phyloP scores from a whole-genome alignment of 2,888 invertebrate species.

The Syrphus vitripennis region DNA sequence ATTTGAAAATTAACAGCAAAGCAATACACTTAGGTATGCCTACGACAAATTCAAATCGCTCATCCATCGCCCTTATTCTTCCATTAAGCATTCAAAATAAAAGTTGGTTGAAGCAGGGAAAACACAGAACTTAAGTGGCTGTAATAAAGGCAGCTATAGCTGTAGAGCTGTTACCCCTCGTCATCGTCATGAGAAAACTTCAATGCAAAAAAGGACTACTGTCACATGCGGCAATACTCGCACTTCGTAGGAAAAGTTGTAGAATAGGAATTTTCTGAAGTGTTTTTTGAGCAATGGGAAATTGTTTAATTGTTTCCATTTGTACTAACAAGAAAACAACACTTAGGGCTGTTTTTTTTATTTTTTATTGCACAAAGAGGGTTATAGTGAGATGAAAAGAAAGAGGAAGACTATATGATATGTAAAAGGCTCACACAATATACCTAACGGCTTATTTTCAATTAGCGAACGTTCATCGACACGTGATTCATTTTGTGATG shows the following conservation, averaged over 20 bases:
- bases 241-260: no score
- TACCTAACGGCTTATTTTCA: slow-evolving; percentile 71
- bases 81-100: slow-evolving; percentile 64
- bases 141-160: slow-evolving; percentile 51
- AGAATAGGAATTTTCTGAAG: slow-evolving; percentile 36
- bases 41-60: slow-evolving; percentile 61
- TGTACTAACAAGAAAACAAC: slow-evolving; percentile 72
- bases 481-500: slow-evolving; percentile 75
- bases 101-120: slow-evolving; percentile 24
- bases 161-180: slow-evolving; percentile 20
- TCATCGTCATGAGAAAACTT: slow-evolving; percentile 32
- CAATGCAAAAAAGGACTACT: slow-evolving; percentile 27
- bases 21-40: slow-evolving; percentile 47
- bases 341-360: slow-evolving; percentile 53
- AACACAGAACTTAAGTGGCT: slow-evolving; percentile 51
- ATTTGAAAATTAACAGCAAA: slow-evolving; percentile 66
- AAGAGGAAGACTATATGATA: background rate
- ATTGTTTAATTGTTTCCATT: slow-evolving; percentile 75
- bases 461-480: slow-evolving; percentile 69
- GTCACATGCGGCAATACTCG: background rate
- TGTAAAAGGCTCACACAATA: slow-evolving; percentile 54
- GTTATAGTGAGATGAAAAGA: background rate
- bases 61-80: slow-evolving; percentile 41
- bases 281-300: slow-evolving; percentile 72
- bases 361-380: background rate